Base-by-base conservation (phyloP, 2,797 vertebrate species). In the Anguilla pacifica region DNA sequence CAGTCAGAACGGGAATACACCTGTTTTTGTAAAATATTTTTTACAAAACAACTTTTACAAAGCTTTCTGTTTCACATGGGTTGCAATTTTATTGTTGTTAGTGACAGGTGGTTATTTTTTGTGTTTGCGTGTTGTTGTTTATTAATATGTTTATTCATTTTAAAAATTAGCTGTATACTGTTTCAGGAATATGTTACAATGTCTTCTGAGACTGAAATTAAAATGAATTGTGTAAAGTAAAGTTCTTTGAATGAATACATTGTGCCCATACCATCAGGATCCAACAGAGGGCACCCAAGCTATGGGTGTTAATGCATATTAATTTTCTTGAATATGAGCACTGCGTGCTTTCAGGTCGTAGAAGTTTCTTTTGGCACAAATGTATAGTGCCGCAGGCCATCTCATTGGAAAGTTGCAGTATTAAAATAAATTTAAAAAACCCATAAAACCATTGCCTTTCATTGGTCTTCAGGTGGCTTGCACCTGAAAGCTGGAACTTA, bases 251-350 rank as follows among this genome's bases (percentile, higher is more conserved):
- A 53, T 49, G 17, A 31, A 13, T 1, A 83, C 28, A 35, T 53
- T 72, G 64, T 84, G 28, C 67, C 79, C 46, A 51, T 84, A 28
- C 82, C 49, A 51, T 31, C 57, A 43, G 39, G 6, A 67, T 57
- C 49, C 87, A 46, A 19, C 64, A 87, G 87, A 87, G 70, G 87
- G 81, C 82, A 28, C 61, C 25, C 31, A 74, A 51, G 46, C 82
- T 82, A 5, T 74, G 31, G 28, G 13, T 74, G 10, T 74, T 31
- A 39, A 6, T 79, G 35, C 35, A 19, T 39, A 46, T 79, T 79
- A 1, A 17, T 22, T 79, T 19, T 19, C 35, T 22, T 79, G 28
- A 70, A 70, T 70, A 25, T 19, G 10, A 10, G n/a, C 64, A 7
- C 64, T 70, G n/a, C 64, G 15, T 70, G 25, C 25, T n/a, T 1